Evolutionary conservation across 2,888 invertebrate genomes (phyloP).

Genomic region (Drosophila kanekoi): DNA sequence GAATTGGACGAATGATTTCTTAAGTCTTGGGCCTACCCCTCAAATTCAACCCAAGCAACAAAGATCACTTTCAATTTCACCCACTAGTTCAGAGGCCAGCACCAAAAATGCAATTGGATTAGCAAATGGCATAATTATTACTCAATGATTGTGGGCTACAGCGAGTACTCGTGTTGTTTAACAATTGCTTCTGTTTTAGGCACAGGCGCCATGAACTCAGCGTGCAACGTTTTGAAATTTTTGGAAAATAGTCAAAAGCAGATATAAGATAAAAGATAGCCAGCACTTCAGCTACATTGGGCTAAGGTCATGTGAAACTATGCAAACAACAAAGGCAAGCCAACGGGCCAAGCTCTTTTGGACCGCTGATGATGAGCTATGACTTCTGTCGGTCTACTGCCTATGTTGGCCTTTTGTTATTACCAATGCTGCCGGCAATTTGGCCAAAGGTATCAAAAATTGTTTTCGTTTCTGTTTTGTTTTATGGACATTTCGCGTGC

Average conservation of each 20-base stretch:
- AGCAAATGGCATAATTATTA: constrained; percentile 62
- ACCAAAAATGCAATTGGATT: constrained; percentile 28
- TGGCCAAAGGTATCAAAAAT: constrained; percentile 51
- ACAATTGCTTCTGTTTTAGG: constrained; percentile 70
- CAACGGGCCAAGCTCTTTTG: constrained; percentile 36
- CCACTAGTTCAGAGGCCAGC: constrained; percentile 34
- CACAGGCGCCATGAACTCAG: constrained; percentile 52
- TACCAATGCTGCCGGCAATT: constrained; percentile 66
- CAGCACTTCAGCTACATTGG: constrained; percentile 52
- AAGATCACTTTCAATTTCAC: constrained; percentile 23
- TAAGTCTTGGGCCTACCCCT: background rate
- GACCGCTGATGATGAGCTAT: constrained; percentile 71
- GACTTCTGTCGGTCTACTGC: constrained; percentile 58
- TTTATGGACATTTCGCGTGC: constrained; percentile 52
- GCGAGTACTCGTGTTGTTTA: constrained; percentile 36
- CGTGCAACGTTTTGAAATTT: constrained; percentile 55
- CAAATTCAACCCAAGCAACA: background rate
- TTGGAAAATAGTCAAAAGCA: constrained; percentile 23
- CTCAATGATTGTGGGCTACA: constrained; percentile 52
- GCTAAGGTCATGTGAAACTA: constrained; percentile 79
- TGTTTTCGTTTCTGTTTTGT: constrained; percentile 49
- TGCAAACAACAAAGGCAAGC: constrained; percentile 45
- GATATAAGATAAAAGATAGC: constrained; percentile 39
- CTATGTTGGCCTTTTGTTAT: constrained; percentile 66
- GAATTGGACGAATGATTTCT: background rate